A percentile compares a stretch with the other conserved stretches of the same genome.
phyloP scores from a whole-genome alignment of 2,113 vertebrate species.

The Epinephelus lanceolatus region DNA sequence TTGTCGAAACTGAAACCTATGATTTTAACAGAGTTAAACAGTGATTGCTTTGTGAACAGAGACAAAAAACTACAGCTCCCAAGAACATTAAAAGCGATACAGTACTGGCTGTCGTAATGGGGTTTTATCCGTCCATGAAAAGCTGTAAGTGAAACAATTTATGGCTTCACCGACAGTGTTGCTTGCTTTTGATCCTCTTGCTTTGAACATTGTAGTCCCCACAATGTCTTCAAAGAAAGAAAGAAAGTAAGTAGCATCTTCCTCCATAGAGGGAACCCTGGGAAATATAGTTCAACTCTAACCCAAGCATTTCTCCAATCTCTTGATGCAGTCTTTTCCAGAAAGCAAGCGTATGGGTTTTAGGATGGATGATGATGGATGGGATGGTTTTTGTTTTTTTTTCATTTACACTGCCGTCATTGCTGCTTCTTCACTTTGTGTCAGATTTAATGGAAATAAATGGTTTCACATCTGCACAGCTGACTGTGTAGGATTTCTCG shows the following conservation, averaged over 20 bases:
- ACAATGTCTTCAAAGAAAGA: neutral
- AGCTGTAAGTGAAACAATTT: no score
- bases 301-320: neutral
- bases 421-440: constrained; percentile 7
- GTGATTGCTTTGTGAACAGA: no score
- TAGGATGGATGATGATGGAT: constrained; percentile 50
- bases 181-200: no score
- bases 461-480: constrained; percentile 16
- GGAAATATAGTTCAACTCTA: neutral
- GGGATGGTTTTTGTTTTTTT: neutral
- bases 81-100: no score
- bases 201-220: neutral
- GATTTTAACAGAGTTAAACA: no score
- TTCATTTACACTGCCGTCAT: neutral
- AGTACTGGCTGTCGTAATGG: no score
- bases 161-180: no score
- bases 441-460: constrained; percentile 60
- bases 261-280: neutral
- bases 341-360: neutral
- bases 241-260: neutral
- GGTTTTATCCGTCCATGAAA: no score
- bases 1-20: no score
- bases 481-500: constrained; percentile 8
- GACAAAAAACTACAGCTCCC: no score
- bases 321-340: neutral